phyloP scores from a whole-genome alignment of 2,888 invertebrate genomes.

The Nycteola revayana region DNA sequence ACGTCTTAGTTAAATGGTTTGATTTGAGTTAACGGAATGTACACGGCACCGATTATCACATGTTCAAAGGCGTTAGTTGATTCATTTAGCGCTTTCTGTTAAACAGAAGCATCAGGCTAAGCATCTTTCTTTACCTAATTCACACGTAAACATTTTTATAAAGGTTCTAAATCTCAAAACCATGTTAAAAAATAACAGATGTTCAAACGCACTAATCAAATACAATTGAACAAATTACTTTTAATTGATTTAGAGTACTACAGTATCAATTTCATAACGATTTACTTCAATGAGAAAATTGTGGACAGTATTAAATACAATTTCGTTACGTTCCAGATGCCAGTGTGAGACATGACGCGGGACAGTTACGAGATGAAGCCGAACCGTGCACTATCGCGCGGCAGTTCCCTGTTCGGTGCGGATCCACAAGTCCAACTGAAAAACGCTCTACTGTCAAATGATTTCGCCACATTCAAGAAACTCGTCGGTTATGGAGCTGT shows the following conservation, averaged over 20 bases:
- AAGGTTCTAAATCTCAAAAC: slow-evolving; percentile 11
- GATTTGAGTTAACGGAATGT: slow-evolving; percentile 30
- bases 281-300: slow-evolving; percentile 58
- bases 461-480: slow-evolving; percentile 74
- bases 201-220: slow-evolving; percentile 44
- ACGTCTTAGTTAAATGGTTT: slow-evolving; percentile 25
- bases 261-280: slow-evolving; percentile 40
- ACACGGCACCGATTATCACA: slow-evolving; percentile 42
- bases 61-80: slow-evolving; percentile 59
- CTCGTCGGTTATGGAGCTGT: slow-evolving; percentile 70
- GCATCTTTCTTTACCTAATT: slow-evolving; percentile 28
- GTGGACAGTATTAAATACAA: slow-evolving; percentile 34
- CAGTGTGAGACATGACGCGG: slow-evolving; percentile 68
- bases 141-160: slow-evolving; percentile 13
- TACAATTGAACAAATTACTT: slow-evolving; percentile 53
- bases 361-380: slow-evolving; percentile 76
- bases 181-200: slow-evolving; percentile 36
- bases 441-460: slow-evolving; percentile 76
- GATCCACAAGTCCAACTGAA: slow-evolving; percentile 76
- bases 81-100: slow-evolving; percentile 53
- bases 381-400: slow-evolving; percentile 56
- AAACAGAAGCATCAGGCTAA: slow-evolving; percentile 48
- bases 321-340: slow-evolving; percentile 64
- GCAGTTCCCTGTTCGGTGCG: slow-evolving; percentile 67
- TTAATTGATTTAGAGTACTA: slow-evolving; percentile 46